phyloP scores from a whole-genome alignment of 1,140 invertebrate genomes.

The Scaptodrosophila lebanonensis region DNA sequence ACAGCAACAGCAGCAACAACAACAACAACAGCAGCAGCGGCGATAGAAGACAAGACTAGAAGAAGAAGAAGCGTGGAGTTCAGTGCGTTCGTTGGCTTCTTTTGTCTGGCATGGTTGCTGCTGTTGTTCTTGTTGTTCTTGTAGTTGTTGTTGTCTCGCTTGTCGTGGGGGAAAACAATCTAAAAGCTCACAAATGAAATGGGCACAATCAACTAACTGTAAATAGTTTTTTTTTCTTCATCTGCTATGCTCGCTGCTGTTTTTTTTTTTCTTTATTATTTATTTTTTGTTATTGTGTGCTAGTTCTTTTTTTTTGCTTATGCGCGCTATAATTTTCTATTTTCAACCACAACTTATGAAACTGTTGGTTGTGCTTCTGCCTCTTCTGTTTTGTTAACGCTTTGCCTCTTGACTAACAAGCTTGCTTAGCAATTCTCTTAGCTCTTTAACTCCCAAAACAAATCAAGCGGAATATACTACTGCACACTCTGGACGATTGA shows the following conservation, averaged over 20 bases:
- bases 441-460: too few relatives aligned
- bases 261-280: slow-evolving; percentile 13
- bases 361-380: slow-evolving; percentile 27
- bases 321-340: slow-evolving; percentile 64
- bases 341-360: slow-evolving; percentile 46
- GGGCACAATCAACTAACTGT: slow-evolving; percentile 74
- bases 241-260: slow-evolving; percentile 30
- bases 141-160: slow-evolving; percentile 17
- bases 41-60: too few relatives aligned
- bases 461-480: too few relatives aligned
- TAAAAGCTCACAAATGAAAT: slow-evolving; percentile 68
- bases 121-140: slow-evolving; percentile 10
- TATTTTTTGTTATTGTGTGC: slow-evolving; percentile 21
- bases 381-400: neutral
- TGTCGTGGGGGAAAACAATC: slow-evolving; percentile 51
- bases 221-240: slow-evolving; percentile 57
- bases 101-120: slow-evolving; percentile 34
- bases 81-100: slow-evolving; percentile 68
- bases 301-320: slow-evolving; percentile 40
- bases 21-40: too few relatives aligned
- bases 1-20: too few relatives aligned
- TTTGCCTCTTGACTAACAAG: too few relatives aligned
- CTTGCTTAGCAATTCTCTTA: too few relatives aligned
- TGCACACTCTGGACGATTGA: slow-evolving; percentile 23
- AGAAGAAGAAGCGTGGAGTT: too few relatives aligned